These are phyloP conservation scores for Drosophila oshimai DNA, from an alignment of 1,140 invertebrate genomes.

Conservation along the genomic window DNA sequence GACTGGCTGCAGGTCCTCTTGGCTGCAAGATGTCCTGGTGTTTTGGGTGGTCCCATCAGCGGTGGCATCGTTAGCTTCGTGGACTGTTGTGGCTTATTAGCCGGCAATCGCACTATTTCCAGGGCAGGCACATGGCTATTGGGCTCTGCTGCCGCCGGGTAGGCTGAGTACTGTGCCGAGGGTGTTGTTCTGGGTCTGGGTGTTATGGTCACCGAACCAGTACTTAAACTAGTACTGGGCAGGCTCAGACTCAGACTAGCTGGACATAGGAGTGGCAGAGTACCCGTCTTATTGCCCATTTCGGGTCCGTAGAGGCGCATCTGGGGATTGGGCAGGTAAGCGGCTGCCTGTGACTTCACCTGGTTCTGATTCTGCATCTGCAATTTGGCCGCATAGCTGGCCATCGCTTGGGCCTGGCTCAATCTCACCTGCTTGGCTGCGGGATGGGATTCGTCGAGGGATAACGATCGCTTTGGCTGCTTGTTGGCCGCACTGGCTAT, in stretches of 20 bases:
- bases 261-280: slow-evolving; percentile 44
- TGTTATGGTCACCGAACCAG: slow-evolving; percentile 47
- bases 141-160: slow-evolving; percentile 6
- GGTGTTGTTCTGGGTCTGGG: slow-evolving; percentile 12
- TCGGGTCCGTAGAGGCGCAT: slow-evolving; percentile 52
- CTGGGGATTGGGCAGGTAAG: slow-evolving; percentile 35
- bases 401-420: slow-evolving; percentile 26
- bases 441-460: slow-evolving; percentile 62
- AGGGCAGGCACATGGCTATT: slow-evolving; percentile 44
- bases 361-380: slow-evolving; percentile 6
- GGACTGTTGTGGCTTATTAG: slow-evolving; percentile 5
- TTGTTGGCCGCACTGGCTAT: slow-evolving; percentile 79
- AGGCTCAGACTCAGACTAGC: slow-evolving; percentile 21
- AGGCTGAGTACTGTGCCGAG: not conserved
- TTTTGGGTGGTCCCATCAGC: slow-evolving; percentile 57
- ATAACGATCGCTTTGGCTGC: slow-evolving; percentile 65
- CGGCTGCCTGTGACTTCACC: slow-evolving; percentile 1
- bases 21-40: slow-evolving; percentile 1
- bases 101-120: slow-evolving; percentile 63
- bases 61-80: slow-evolving; percentile 23
- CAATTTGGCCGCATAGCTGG: slow-evolving; percentile 16
- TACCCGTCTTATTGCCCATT: slow-evolving; percentile 7
- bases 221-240: not conserved
- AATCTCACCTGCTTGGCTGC: slow-evolving; percentile 56
- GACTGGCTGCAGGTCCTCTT: slow-evolving; percentile 34